Percentiles rank a stretch among this genome's conserved stretches.
Conservation (phyloP, 2,888 invertebrate genomes). For the Glomeris marginata region DNA sequence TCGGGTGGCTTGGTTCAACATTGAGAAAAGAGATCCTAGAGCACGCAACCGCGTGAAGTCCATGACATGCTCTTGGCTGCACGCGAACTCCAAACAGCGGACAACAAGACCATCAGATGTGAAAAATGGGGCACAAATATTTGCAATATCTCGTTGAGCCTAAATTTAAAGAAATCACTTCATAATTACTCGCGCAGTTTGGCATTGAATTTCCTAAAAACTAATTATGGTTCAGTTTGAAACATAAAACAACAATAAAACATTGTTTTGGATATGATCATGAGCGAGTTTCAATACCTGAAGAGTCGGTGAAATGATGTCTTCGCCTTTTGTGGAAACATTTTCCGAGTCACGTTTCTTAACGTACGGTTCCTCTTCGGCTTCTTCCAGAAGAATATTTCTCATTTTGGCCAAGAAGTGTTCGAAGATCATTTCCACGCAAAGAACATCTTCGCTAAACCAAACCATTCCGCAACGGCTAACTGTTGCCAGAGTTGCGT, state of each 20-base stretch:
- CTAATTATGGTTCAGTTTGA: not conserved
- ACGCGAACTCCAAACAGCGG: conserved; percentile 78
- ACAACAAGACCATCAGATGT: conserved; percentile 86
- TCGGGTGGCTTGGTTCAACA: conserved; percentile 86
- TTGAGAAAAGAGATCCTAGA: conserved; percentile 87
- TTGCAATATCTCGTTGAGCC: conserved; percentile 78
- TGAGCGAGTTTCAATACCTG: conserved; percentile 38
- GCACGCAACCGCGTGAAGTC: conserved; percentile 96
- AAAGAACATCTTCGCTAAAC: conserved; percentile 98
- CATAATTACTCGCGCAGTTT: conserved; percentile 5
- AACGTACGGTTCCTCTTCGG: conserved; percentile 45
- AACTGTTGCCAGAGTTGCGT: conserved; percentile 95
- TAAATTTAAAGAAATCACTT: conserved; percentile 27
- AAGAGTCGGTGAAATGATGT: conserved; percentile 62
- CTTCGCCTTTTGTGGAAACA: conserved; percentile 48
- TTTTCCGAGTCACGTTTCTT: conserved; percentile 30
- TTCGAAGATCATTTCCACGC: conserved; percentile 97
- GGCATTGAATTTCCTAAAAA: not conserved
- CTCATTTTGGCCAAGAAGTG: conserved; percentile 76
- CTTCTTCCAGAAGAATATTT: conserved; percentile 75
- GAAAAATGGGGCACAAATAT: conserved; percentile 70
- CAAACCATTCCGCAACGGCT: conserved; percentile 99
- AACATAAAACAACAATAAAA: not conserved
- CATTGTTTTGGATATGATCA: not conserved
- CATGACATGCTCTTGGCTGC: conserved; percentile 90